Conservation (phyloP, 2,113 vertebrate species). For the Pithys albifrons region DNA sequence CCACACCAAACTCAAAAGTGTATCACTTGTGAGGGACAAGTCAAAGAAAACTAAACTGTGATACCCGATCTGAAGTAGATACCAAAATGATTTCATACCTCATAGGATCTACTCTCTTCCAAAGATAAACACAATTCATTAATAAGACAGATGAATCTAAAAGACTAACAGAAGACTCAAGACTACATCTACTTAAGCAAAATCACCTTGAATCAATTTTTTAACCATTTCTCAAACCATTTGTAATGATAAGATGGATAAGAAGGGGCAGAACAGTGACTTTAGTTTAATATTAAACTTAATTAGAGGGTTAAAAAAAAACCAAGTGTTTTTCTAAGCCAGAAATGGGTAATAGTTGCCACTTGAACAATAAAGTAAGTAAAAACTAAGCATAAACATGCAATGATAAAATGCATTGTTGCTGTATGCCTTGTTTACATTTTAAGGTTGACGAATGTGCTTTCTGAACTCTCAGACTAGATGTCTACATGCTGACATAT, state of each 20-base stretch:
- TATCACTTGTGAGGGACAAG: background rate
- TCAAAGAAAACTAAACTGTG: background rate
- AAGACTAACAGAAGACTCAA: background rate
- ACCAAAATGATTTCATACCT: background rate
- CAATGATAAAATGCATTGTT: background rate
- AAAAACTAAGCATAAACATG: background rate
- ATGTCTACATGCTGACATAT: background rate
- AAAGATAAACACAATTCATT: background rate
- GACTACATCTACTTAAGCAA: background rate
- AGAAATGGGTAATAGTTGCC: background rate
- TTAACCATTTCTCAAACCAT: background rate
- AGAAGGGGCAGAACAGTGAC: background rate
- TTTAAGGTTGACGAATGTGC: background rate
- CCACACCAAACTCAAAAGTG: background rate
- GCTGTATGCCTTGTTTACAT: background rate
- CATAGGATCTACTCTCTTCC: background rate
- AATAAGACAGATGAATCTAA: background rate
- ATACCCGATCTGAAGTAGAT: background rate
- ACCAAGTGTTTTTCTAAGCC: background rate
- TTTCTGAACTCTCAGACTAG: background rate
- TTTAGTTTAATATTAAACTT: background rate
- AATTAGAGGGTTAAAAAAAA: background rate
- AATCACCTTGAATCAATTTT: background rate
- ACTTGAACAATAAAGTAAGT: background rate
- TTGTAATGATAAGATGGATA: background rate